Evolutionary conservation across 2,113 vertebrate genomes (phyloP), one percentile per base, ranked within the genome.

Genomic region (Zosterops borbonicus): DNA sequence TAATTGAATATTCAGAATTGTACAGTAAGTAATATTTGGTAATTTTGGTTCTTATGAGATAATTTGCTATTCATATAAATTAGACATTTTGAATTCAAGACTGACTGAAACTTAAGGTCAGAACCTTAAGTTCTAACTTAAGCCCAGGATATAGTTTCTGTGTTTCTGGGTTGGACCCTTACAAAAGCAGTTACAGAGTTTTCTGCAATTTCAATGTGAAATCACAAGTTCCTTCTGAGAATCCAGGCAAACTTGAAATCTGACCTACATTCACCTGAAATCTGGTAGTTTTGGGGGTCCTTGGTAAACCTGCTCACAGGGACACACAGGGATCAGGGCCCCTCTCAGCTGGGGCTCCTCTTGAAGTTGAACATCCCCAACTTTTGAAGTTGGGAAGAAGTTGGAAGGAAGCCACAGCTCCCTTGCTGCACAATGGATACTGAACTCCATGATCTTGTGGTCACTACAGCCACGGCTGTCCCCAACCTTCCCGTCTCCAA

Each of bases 321-420:
- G 64, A 49, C 64, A 69, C 8, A 1, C 64, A 81, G 64, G 78
- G 42, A 2, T 81, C 42, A 81, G 42, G 64, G 42, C 11, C 42
- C 53, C 53, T 69, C 64, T 41, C 64, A 41, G 53, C 78, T 47
- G 63, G 12, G 63, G 10, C 64, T 69, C 18, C 53, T 82, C 64
- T 49, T 1, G 0, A 41, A 7, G 23, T 9, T 69, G 53, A 0
- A n/a, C 6, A 81, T 35, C 28, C 18, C 28, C 22, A 41, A 2
- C 28, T 49, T n/a, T n/a, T 2, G 0, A 41, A 47, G 44, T 46
- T 46, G 44, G 44, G 44, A 46, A 46, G 44, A 46, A 46, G 44
- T 46, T 46, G 44, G 44, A 46, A 46, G 44, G 44, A 46, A 46
- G 2, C 53, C 1, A 1, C 35, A 70, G 44, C 29, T 41, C 23